Evolutionary conservation across 1,140 invertebrate genomes (phyloP).

Genomic region (Lepidostoma basale): DNA sequence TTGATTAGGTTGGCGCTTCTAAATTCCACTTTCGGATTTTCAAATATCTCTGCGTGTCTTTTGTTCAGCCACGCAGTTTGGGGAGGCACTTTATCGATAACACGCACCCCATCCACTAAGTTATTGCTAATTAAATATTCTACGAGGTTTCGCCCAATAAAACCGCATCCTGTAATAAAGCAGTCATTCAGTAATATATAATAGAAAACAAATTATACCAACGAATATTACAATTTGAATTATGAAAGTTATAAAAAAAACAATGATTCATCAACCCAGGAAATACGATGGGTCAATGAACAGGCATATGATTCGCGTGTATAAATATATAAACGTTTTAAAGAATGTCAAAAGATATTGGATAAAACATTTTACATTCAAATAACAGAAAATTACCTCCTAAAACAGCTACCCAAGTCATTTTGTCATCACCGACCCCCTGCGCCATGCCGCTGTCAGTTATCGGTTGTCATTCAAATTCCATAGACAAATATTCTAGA

Average conservation of each 20-base stretch:
- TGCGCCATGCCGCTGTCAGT: conserved; percentile 36
- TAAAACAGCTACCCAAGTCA: conserved; percentile 38
- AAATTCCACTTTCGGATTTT: conserved; percentile 80
- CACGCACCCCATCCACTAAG: conserved; percentile 73
- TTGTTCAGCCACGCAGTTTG: conserved; percentile 88
- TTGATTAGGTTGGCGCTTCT: conserved; percentile 91
- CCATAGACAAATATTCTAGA: background rate
- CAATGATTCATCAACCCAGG: no score
- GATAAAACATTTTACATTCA: no score
- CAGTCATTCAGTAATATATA: background rate
- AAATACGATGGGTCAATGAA: no score
- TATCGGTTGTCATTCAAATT: conserved; percentile 26
- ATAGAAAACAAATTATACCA: background rate
- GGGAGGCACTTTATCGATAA: conserved; percentile 91
- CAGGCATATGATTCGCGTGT: no score
- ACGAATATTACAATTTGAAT: no score
- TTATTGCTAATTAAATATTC: conserved; percentile 81
- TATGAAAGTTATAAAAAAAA: no score
- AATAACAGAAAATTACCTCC: conserved; percentile 31
- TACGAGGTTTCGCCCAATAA: conserved; percentile 88
- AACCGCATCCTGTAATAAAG: conserved; percentile 79
- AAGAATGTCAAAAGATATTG: no score
- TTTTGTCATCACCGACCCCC: conserved; percentile 27
- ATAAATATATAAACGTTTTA: no score
- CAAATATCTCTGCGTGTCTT: conserved; percentile 73